These are phyloP conservation scores for Coendou prehensilis DNA, from an alignment of 2,797 vertebrate species.

Conservation along the genomic window DNA sequence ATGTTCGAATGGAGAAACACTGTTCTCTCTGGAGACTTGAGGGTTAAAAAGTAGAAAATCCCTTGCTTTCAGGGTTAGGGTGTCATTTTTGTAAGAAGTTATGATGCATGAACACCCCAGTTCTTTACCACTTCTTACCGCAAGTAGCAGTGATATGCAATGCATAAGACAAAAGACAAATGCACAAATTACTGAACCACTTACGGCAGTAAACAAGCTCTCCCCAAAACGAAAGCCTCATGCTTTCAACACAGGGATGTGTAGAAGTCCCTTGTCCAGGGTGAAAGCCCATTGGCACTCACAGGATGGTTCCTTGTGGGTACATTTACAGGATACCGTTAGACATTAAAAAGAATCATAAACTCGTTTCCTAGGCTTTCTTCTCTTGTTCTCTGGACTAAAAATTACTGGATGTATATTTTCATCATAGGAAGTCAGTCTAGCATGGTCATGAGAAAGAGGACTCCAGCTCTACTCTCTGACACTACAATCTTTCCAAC, in stretches of 20 bases:
- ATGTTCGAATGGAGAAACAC: neutral
- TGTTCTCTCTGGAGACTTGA: neutral
- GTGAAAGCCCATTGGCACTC: neutral
- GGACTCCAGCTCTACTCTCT: neutral
- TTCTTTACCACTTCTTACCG: neutral
- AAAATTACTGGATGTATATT: neutral
- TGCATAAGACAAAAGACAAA: fast-evolving
- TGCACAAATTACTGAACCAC: fast-evolving
- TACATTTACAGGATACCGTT: fast-evolving
- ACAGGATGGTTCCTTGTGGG: neutral
- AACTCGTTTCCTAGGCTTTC: neutral
- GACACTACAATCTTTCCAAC: too few species aligned
- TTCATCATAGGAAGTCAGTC: neutral
- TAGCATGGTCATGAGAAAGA: neutral
- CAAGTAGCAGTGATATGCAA: fast-evolving
- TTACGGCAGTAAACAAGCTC: neutral
- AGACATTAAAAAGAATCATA: neutral
- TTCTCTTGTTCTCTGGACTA: neutral
- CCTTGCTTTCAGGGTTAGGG: neutral
- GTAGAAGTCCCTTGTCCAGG: fast-evolving
- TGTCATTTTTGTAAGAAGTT: neutral
- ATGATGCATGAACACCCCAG: too few species aligned
- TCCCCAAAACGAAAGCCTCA: neutral
- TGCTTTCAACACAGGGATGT: neutral
- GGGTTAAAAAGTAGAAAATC: neutral